Conservation (phyloP, 2,797 vertebrate species). For the Spea hammondii region DNA sequence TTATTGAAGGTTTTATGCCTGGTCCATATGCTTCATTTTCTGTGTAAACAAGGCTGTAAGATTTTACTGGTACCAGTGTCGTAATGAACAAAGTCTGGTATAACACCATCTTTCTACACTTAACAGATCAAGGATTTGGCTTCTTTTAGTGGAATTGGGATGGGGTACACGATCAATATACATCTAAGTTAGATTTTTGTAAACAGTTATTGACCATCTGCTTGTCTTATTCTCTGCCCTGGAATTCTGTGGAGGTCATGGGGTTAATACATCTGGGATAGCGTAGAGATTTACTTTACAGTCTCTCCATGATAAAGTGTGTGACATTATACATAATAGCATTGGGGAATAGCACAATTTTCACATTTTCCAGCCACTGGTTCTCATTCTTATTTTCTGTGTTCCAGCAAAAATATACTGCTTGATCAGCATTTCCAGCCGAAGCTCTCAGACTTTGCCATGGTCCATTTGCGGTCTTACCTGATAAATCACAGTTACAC, state of each 20-base stretch:
- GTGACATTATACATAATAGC: conserved; percentile 8
- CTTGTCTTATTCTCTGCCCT: background rate
- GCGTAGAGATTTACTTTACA: background rate
- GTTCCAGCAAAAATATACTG: conserved; percentile 67
- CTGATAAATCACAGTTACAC: conserved; percentile 59
- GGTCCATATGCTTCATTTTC: too few relatives aligned
- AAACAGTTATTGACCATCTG: background rate
- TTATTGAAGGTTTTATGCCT: too few relatives aligned
- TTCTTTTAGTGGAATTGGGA: background rate
- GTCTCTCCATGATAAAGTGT: conserved; percentile 3
- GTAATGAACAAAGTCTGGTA: too few relatives aligned
- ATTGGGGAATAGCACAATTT: conserved; percentile 17
- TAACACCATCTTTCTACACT: too few relatives aligned
- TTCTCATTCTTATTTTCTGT: conserved; percentile 20
- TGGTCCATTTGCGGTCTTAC: conserved; percentile 65
- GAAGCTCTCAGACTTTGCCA: conserved; percentile 67
- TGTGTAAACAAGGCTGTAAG: too few relatives aligned
- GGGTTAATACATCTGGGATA: conserved; percentile 2
- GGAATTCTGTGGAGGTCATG: background rate
- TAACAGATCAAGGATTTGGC: background rate
- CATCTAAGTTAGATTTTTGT: background rate
- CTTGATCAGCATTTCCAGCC: conserved; percentile 65
- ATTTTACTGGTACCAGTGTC: too few relatives aligned
- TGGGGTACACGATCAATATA: too few relatives aligned
- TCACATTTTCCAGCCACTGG: conserved; percentile 1